Evolutionary conservation across 2,113 vertebrate genomes (phyloP).

Genomic region (Atractosteus spatula): DNA sequence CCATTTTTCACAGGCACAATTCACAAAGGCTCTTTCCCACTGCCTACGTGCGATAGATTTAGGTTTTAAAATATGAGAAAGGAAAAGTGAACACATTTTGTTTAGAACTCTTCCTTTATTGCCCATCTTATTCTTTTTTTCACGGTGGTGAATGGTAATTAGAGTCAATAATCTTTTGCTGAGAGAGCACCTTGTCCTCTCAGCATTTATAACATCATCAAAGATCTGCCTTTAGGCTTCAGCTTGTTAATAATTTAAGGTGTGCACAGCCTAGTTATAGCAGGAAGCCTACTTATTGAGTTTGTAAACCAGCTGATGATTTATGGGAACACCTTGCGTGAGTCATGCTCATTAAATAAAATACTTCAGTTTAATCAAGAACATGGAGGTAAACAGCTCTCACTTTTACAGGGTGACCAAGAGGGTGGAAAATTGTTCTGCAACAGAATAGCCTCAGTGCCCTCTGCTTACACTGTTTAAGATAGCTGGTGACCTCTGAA

Average conservation of each 20-base stretch:
- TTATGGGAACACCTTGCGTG: slow-evolving; percentile 94
- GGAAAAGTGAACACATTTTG: slow-evolving; percentile 52
- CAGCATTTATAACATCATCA: slow-evolving; percentile 92
- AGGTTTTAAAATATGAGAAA: slow-evolving; percentile 19
- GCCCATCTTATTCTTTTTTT: slow-evolving; percentile 67
- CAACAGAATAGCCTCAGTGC: slow-evolving; percentile 44
- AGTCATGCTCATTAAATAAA: slow-evolving; percentile 92
- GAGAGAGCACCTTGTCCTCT: slow-evolving; percentile 95
- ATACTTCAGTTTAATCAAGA: slow-evolving; percentile 80
- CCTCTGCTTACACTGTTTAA: slow-evolving; percentile 50
- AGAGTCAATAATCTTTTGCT: slow-evolving; percentile 97
- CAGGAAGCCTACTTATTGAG: slow-evolving; percentile 96
- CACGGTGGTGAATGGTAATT: slow-evolving; percentile 90
- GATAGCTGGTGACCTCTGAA: slow-evolving; percentile 43
- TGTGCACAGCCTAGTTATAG: slow-evolving; percentile 85
- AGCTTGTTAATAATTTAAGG: slow-evolving; percentile 98
- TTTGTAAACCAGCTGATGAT: slow-evolving; percentile 97
- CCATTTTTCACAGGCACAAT: slow-evolving; percentile 3
- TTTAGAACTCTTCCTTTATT: slow-evolving; percentile 73
- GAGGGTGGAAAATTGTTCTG: slow-evolving; percentile 63
- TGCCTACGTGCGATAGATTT: neutral
- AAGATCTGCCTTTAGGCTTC: slow-evolving; percentile 93
- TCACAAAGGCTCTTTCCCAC: neutral
- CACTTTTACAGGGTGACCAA: slow-evolving; percentile 65
- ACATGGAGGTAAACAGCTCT: slow-evolving; percentile 72